phyloP scores from a whole-genome alignment of 2,888 invertebrate genomes.

The Rhimphoctona megacephalus region DNA sequence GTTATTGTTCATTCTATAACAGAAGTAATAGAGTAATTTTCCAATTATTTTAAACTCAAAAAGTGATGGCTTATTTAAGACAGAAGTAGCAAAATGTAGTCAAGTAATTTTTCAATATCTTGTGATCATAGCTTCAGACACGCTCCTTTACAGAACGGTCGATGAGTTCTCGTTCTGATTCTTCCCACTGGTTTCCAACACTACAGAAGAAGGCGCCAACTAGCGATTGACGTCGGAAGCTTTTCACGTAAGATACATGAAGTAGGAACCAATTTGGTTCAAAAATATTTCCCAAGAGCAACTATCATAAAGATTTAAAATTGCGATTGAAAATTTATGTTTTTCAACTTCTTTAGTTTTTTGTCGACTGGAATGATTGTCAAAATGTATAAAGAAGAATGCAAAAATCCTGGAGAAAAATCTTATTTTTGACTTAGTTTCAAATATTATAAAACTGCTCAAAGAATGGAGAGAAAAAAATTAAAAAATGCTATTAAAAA shows the following conservation, averaged over 20 bases:
- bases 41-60: not conserved
- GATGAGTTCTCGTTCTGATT: conserved; percentile 32
- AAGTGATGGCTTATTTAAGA: not conserved
- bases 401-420: not conserved
- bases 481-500: not conserved
- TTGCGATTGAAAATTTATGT: not conserved
- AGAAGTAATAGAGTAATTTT: not conserved
- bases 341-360: not conserved
- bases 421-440: not conserved
- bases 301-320: not conserved
- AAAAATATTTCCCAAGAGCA: too few relatives aligned
- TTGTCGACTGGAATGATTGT: not conserved
- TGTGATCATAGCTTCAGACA: not conserved
- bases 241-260: not conserved
- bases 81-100: not conserved
- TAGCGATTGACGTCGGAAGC: conserved; percentile 52
- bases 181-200: conserved; percentile 18
- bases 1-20: not conserved
- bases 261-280: not conserved
- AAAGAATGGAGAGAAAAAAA: too few relatives aligned
- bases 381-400: not conserved
- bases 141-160: conserved; percentile 3
- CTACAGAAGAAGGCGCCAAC: conserved; percentile 50
- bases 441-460: too few relatives aligned
- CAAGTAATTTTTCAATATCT: conserved; percentile 9